Base-by-base conservation (phyloP, 2,888 invertebrate genomes). In the Drosophila helvetica region DNA sequence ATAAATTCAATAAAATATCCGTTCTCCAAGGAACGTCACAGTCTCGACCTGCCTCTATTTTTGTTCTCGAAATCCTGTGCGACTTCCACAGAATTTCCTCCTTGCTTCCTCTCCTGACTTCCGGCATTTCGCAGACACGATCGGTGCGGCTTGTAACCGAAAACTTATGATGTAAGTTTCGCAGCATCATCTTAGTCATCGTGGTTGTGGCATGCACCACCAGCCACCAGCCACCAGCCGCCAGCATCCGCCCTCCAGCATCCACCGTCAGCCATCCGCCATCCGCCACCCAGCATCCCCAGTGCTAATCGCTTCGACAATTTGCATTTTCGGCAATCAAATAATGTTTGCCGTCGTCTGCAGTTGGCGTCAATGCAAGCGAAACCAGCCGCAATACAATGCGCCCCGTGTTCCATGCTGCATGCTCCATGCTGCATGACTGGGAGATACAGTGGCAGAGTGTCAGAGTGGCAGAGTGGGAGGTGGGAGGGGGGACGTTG, bases 281-380 rank as follows among this genome's bases (percentile, higher is more conserved):
- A 30, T 30, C 30, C 65, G 63, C 65, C 48, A 33, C 38, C 66
- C 43, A 54, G 67, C 38, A 38, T n/a, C 25, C 50, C 10, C 9
- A 9, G 27, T 67, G 65, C 55, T 66, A 66, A 66, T 66, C 55
- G 65, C 65, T 70, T 51, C 71, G 69, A 70, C 56, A 72, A 72
- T 70, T 51, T 71, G 62, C 72, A 71, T 70, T 62, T 70, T 72
- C 33, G 70, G 46, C 63, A 71, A 57, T 63, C 73, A 70, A 72
- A 72, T 68, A 69, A 68, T 68, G 67, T 68, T 67, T 69, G 70
- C 58, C 46, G 30, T 42, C 67, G 48, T 67, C 67, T 66, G 65
- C 65, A 66, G 67, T 66, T 66, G 65, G 67, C 67, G 47, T 65
- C 54, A 47, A 52, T 42, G 61, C 61, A 33, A 17, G 17, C 43